Evolutionary conservation across 2,888 invertebrate genomes (phyloP).

Genomic region (Pollenia angustigena): DNA sequence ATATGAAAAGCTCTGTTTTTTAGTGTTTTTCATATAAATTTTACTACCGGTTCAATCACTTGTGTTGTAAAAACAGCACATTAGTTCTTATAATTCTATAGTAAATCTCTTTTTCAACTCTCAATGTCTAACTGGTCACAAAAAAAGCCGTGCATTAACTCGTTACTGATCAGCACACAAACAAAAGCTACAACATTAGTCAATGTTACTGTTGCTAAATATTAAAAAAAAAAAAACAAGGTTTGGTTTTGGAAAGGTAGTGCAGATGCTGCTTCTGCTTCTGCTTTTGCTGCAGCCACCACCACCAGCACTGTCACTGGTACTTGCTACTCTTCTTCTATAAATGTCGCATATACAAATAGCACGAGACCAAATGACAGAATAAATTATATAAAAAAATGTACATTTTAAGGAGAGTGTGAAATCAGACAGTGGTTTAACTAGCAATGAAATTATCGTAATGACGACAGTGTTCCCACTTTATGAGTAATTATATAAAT

Average conservation of each 20-base stretch:
- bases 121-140: constrained; percentile 70
- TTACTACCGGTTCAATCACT: too few relatives aligned
- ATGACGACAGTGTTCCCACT: neutral
- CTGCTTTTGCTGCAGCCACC: constrained; percentile 2
- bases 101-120: constrained; percentile 12
- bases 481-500: too few relatives aligned
- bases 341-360: constrained; percentile 33
- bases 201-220: neutral
- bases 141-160: constrained; percentile 51
- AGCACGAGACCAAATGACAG: constrained; percentile 68
- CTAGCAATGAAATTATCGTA: neutral
- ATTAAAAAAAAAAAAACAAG: neutral
- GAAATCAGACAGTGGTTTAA: constrained; percentile 49
- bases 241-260: constrained; percentile 34
- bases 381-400: constrained; percentile 44
- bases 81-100: neutral
- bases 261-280: constrained; percentile 13
- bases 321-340: constrained; percentile 35
- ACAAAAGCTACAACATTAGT: neutral
- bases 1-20: too few relatives aligned
- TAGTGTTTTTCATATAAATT: too few relatives aligned
- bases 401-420: constrained; percentile 30
- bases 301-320: constrained; percentile 20
- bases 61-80: too few relatives aligned
- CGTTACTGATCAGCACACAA: constrained; percentile 44